Base-by-base conservation (phyloP, 2,888 invertebrate species). In the Pseudanteris insignis region DNA sequence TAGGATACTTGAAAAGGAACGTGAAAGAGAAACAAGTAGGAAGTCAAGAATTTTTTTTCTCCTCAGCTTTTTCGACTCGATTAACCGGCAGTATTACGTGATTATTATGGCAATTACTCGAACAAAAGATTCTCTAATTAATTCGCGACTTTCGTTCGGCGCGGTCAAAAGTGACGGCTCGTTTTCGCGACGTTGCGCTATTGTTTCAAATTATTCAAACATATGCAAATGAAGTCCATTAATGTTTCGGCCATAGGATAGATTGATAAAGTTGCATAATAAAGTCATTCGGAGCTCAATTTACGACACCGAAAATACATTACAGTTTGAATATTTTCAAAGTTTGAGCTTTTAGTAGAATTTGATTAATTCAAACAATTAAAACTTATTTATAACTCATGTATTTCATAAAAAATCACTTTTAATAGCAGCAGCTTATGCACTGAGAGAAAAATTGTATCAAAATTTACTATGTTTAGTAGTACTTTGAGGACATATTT, bases 211-310 rank as follows among this genome's bases (percentile, higher is more conserved):
- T 41, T 41, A 51, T 51, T 51, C 33, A 36, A 51, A 43, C 51
- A 43, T 33, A 34, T 41, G 41, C 26, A 41, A 51, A 51, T 41
- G 25, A 36, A 51, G 13, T 36, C 41, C 51, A 29, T 29, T 26
- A 41, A 36, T 28, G 34, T 51, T 51, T 26, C 11, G 24, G 14
- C 32, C 18, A 9, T 12, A 24, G n/a, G 14, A 21, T 34, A 24
- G 28, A 34, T 41, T 51, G 41, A 41, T 34, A 29, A 53, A 43
- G 30, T 53, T 53, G 43, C 30, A 36, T 51, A 34, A 30, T 34
- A 10, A 37, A 43, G 43, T 43, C 8, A 37, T 43, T 53, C 36
- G 12, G 9, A 30, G 30, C 15, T 25, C 21, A 43, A 25, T 53
- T 44, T 44, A 34, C 15, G 30, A 36, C 15, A 33, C 33, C 6